These are phyloP conservation scores for Rhinopithecus roxellana DNA, from an alignment of 2,113 vertebrate species.

Conservation along the genomic window DNA sequence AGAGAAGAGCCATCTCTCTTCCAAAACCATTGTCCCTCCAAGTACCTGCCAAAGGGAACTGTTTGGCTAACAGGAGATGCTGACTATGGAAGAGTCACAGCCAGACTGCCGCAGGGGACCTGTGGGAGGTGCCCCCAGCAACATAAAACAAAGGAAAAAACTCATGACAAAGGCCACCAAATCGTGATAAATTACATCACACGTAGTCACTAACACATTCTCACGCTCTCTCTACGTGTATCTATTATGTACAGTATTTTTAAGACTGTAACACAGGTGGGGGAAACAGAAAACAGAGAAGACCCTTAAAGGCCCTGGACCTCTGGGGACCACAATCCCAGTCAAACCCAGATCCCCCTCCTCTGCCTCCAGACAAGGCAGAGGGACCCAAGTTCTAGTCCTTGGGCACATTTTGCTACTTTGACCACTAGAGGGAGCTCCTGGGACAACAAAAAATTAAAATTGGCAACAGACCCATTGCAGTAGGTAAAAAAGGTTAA, in stretches of 20 bases:
- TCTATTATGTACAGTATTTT: constrained; percentile 55
- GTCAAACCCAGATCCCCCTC: not conserved
- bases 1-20: not conserved
- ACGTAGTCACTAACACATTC: not conserved
- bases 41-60: not conserved
- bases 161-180: constrained; percentile 64
- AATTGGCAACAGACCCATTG: not conserved
- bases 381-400: not conserved
- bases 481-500: not conserved
- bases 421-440: constrained; percentile 61
- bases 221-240: not conserved
- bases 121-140: not conserved
- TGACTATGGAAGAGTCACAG: not conserved
- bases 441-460: constrained; percentile 34
- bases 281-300: not conserved
- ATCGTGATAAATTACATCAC: constrained; percentile 62
- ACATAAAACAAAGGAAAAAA: not conserved
- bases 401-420: not conserved
- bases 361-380: not conserved
- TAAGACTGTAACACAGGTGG: constrained; percentile 26
- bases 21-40: not conserved
- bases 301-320: not conserved
- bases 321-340: not conserved
- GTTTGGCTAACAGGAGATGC: constrained; percentile 54
- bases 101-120: not conserved